A percentile compares a stretch with the other conserved stretches of the same genome.
phyloP scores from a whole-genome alignment of 2,888 invertebrate genomes.

The Pheosia gnoma region DNA sequence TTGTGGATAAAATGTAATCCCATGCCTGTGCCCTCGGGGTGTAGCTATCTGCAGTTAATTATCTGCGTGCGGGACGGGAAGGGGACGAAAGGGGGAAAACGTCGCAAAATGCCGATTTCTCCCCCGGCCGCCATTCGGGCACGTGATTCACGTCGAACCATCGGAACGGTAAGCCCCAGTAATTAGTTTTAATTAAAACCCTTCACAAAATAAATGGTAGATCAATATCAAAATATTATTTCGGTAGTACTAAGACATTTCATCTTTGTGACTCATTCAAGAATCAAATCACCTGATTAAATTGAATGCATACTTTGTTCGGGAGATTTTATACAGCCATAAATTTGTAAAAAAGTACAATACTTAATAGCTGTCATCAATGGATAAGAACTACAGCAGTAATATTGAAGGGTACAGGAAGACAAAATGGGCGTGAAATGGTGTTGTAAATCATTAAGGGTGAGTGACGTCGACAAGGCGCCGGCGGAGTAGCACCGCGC shows the following conservation, averaged over 20 bases:
- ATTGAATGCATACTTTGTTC: slow-evolving; percentile 30
- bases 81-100: slow-evolving; percentile 68
- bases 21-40: slow-evolving; percentile 56
- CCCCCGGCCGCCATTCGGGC: slow-evolving; percentile 57
- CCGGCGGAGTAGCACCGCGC: slow-evolving; percentile 17
- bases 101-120: slow-evolving; percentile 69
- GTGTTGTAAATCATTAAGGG: slow-evolving; percentile 56
- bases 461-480: slow-evolving; percentile 49
- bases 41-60: slow-evolving; percentile 82
- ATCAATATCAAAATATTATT: slow-evolving; percentile 48
- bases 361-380: background rate
- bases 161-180: slow-evolving; percentile 65
- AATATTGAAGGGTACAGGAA: background rate
- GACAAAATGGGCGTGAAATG: background rate
- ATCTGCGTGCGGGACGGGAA: slow-evolving; percentile 70
- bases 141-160: slow-evolving; percentile 63
- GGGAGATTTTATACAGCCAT: slow-evolving; percentile 19
- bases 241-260: slow-evolving; percentile 33
- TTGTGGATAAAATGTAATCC: slow-evolving; percentile 77
- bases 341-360: slow-evolving; percentile 8
- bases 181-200: slow-evolving; percentile 81
- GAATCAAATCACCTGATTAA: slow-evolving; percentile 20
- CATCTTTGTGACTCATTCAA: slow-evolving; percentile 19
- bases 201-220: slow-evolving; percentile 55
- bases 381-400: background rate